phyloP scores from a whole-genome alignment of 2,113 vertebrate species.

The Baryphthengus martii region DNA sequence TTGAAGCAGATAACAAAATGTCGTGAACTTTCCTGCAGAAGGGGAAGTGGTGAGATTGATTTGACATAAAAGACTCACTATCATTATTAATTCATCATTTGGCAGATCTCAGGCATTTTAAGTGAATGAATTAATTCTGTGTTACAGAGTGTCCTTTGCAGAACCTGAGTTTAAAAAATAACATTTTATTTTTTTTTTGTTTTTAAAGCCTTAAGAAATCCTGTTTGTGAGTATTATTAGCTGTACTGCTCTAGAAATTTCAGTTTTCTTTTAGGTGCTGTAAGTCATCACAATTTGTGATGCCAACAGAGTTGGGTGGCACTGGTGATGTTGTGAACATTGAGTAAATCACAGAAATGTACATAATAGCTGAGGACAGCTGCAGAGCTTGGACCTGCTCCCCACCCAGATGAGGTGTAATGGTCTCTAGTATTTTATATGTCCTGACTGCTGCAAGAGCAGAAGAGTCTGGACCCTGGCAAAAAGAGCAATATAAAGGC shows the following conservation, averaged over 20 bases:
- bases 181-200: background rate
- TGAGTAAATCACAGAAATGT: background rate
- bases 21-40: background rate
- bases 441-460: background rate
- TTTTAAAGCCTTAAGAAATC: background rate
- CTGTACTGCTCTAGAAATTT: background rate
- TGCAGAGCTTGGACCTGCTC: background rate
- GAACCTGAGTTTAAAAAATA: background rate
- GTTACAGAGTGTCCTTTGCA: background rate
- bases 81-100: conserved; percentile 42
- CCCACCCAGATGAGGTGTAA: background rate
- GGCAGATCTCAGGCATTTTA: background rate
- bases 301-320: background rate
- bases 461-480: background rate
- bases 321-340: background rate
- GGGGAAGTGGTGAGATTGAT: background rate
- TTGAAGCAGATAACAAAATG: background rate
- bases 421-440: background rate
- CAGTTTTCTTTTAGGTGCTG: background rate
- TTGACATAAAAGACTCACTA: conserved; percentile 25
- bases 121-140: conserved; percentile 5
- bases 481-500: background rate
- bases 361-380: background rate
- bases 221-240: background rate
- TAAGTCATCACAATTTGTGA: background rate